Evolutionary conservation across 1,140 invertebrate genomes (phyloP), one percentile per base, ranked within the genome.

Genomic region (Schlechtendalia chinensis): DNA sequence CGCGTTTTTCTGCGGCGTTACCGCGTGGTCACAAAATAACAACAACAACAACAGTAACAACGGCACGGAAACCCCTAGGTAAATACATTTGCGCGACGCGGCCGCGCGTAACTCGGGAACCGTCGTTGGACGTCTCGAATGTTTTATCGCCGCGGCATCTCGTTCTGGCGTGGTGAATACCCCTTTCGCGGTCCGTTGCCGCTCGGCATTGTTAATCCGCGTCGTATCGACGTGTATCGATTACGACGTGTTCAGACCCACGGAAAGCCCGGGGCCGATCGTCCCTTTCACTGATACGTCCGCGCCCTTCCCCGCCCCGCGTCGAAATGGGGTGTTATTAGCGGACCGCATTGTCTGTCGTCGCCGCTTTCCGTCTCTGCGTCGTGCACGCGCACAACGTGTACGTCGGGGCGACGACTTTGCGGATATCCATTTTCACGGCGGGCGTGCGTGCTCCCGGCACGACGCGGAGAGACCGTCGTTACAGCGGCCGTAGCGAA

Each of bases 151-250:
- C 67, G 45, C 50, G 5, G 22, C 45, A 27, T n/a, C n/a, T 71
- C 50, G 50, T 71, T 71, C 50, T 24, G 67, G 67, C 45, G 50
- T 50, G 24, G 45, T 50, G 50, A 50, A 50, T 71, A 71, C 67
- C 45, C 22, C 39, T 45, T 71, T 71, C 24, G 74, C 22, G 56
- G 74, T 77, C 24, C 74, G 59, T 61, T n/a, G n/a, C 39, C 39
- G 74, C 32, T 75, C 58, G n/a, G 74, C 29, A 27, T 22, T 53
- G 61, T 79, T 59, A 79, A 79, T 61, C 56, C 54, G 32, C 39
- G 58, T 47, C 69, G 11, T 6, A 79, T 79, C 74, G 74, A 79
- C 74, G 22, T 29, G 32, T 79, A 79, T 79, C 74, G 74, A 50
- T 79, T 61, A 47, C 56, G 74, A 79, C 74, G 16, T 61, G 74